A percentile compares a stretch with the other conserved stretches of the same genome.
These are phyloP conservation scores for Callyntrura guangdongensis DNA, from an alignment of 2,888 invertebrate species.

Conservation along the genomic window DNA sequence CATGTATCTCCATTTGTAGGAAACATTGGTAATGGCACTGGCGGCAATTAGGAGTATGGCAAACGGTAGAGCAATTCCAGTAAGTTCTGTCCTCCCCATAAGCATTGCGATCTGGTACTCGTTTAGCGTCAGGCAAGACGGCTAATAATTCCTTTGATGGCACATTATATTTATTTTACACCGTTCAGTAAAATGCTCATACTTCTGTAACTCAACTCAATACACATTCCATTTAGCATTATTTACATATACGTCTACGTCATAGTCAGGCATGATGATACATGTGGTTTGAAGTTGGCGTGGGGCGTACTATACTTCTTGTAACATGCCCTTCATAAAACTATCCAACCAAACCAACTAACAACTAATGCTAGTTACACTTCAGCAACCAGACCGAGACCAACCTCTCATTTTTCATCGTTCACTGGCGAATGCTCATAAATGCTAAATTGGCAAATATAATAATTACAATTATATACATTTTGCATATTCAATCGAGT, in stretches of 20 bases:
- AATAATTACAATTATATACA: slow-evolving; percentile 58
- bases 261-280: too few relatives aligned
- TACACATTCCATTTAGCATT: not conserved
- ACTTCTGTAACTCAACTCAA: slow-evolving; percentile 10
- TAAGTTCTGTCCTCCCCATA: too few relatives aligned
- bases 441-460: slow-evolving; percentile 62
- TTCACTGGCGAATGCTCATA: slow-evolving; percentile 25
- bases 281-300: not conserved
- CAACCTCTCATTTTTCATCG: not conserved
- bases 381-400: not conserved
- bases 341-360: not conserved
- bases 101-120: slow-evolving; percentile 26
- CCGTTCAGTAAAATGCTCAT: slow-evolving; percentile 21
- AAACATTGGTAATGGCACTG: not conserved
- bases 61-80: not conserved
- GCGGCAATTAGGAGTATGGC: not conserved
- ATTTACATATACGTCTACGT: not conserved
- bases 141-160: slow-evolving; percentile 56
- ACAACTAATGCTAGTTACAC: slow-evolving; percentile 6
- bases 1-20: not conserved
- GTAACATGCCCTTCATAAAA: not conserved
- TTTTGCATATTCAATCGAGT: slow-evolving; percentile 35
- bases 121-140: slow-evolving; percentile 30
- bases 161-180: slow-evolving; percentile 41
- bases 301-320: not conserved